Percentiles rank a stretch among this genome's conserved stretches.
phyloP scores from a whole-genome alignment of 2,888 invertebrate genomes.

The Cephus pygmeus region DNA sequence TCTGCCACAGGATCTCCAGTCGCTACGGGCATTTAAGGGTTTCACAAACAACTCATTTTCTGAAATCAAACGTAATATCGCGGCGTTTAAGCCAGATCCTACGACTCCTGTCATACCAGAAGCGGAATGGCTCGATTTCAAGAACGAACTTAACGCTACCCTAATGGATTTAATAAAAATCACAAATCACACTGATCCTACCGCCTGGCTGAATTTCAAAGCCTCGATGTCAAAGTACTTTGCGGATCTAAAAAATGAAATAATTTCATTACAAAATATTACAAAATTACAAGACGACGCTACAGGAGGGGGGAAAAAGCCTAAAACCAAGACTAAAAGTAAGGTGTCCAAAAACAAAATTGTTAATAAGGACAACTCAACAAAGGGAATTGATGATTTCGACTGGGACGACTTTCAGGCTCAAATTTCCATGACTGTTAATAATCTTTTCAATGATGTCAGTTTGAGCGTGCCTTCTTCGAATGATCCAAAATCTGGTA shows the following conservation, averaged over 20 bases:
- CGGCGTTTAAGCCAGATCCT: slow-evolving; percentile 14
- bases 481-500: background rate
- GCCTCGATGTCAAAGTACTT: slow-evolving; percentile 13
- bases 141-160: slow-evolving; percentile 24
- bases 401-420: background rate
- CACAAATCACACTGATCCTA: slow-evolving; percentile 21
- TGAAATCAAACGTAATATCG: slow-evolving; percentile 17
- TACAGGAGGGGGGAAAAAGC: background rate
- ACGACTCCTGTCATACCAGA: slow-evolving; percentile 21
- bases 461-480: background rate
- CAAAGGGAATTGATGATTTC: background rate
- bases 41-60: slow-evolving; percentile 16
- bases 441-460: background rate
- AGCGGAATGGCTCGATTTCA: slow-evolving; percentile 29
- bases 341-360: background rate
- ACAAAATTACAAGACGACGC: background rate
- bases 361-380: background rate
- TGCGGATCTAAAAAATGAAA: slow-evolving; percentile 18
- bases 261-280: background rate
- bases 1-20: background rate
- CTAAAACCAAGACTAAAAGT: background rate
- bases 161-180: slow-evolving; percentile 19
- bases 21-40: slow-evolving; percentile 10
- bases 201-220: slow-evolving; percentile 26
- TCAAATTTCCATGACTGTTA: background rate